Conservation (phyloP, 2,888 invertebrate genomes). For the Myopa tessellatipennis region DNA sequence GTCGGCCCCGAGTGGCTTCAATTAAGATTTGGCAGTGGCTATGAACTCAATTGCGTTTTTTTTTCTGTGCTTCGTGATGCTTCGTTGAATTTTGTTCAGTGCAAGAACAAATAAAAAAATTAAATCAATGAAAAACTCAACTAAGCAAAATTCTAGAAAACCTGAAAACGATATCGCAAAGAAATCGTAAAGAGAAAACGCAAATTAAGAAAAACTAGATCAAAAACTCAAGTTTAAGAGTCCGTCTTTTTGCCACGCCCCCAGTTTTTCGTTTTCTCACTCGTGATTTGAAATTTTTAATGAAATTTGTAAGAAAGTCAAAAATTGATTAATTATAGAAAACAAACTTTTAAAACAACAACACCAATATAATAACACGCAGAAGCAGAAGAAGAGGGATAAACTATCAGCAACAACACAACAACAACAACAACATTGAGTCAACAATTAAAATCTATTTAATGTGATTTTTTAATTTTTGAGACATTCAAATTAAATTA, state of each 20-base stretch:
- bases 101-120: neutral
- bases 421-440: neutral
- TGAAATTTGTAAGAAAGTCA: neutral
- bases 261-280: neutral
- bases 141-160: neutral
- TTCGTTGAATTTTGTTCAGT: conserved; percentile 21
- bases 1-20: neutral
- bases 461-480: too few species aligned
- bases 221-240: too few species aligned
- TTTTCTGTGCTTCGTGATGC: conserved; percentile 8
- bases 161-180: neutral
- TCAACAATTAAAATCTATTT: too few species aligned
- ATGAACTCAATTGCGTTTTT: neutral
- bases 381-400: too few species aligned
- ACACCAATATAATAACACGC: neutral
- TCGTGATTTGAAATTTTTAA: too few species aligned
- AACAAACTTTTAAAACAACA: too few species aligned
- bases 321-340: neutral
- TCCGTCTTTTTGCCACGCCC: conserved; percentile 28
- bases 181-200: neutral
- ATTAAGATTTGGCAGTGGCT: neutral
- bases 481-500: too few species aligned
- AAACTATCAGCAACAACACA: too few species aligned
- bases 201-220: neutral
- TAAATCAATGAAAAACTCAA: neutral